phyloP scores from a whole-genome alignment of 2,888 invertebrate species.

The Monochamus alternatus region DNA sequence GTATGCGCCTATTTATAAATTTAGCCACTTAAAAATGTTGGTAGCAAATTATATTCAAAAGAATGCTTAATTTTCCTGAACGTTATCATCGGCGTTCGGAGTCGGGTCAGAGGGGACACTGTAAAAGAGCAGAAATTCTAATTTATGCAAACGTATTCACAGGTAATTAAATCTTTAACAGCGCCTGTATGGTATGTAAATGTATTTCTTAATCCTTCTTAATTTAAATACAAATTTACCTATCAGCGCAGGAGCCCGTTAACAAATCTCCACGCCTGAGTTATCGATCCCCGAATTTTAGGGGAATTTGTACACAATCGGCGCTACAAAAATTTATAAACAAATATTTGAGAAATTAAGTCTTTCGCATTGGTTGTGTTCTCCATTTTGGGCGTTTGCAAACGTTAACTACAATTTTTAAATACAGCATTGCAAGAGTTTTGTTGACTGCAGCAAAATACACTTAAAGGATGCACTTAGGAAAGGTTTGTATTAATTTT shows the following conservation, averaged over 20 bases:
- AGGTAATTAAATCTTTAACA: conserved; percentile 6
- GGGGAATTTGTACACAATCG: not conserved
- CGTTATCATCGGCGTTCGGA: not conserved
- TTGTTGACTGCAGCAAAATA: no score
- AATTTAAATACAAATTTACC: conserved; percentile 13
- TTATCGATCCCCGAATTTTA: not conserved
- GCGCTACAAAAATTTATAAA: not conserved
- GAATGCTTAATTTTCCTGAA: no score
- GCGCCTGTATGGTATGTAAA: conserved; percentile 13
- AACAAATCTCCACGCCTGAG: not conserved
- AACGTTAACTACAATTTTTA: no score
- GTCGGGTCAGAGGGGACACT: not conserved
- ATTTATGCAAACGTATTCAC: conserved; percentile 12
- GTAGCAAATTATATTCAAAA: no score
- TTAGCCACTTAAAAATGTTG: no score
- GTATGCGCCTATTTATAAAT: no score
- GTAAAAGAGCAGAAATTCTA: not conserved
- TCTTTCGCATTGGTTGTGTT: no score
- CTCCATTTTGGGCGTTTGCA: no score
- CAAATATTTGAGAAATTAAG: not conserved
- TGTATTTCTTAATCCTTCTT: conserved; percentile 5
- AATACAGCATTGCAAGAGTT: no score
- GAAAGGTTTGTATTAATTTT: no score
- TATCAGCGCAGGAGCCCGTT: conserved; percentile 1
- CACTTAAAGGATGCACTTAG: no score